Evolutionary conservation across 2,113 vertebrate genomes (phyloP).

Genomic region (Puma concolor): DNA sequence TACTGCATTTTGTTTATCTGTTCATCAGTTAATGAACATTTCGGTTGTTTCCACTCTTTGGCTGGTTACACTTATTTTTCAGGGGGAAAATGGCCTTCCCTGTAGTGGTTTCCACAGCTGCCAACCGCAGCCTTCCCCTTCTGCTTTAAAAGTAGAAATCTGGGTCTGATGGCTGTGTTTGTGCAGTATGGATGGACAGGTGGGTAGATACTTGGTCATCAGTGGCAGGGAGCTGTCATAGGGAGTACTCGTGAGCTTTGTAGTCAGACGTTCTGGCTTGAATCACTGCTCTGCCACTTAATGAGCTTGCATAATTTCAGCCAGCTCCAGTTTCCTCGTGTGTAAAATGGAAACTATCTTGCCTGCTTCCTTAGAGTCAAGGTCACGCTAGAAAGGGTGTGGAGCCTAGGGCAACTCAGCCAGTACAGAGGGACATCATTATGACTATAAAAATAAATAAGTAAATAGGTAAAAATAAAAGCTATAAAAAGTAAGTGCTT

Average conservation of each 20-base stretch:
- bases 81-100: background rate
- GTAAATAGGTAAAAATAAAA: background rate
- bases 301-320: background rate
- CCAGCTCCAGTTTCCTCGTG: background rate
- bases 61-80: background rate
- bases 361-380: background rate
- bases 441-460: background rate
- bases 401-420: background rate
- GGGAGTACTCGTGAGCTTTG: background rate
- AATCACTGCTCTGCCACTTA: background rate
- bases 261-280: background rate
- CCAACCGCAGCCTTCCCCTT: background rate
- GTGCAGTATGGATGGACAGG: fast-evolving
- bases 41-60: background rate
- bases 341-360: background rate
- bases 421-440: background rate
- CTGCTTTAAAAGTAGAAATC: background rate
- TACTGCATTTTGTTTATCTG: background rate
- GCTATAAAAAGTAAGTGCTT: background rate
- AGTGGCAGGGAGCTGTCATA: background rate
- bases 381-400: background rate
- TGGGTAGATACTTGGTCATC: background rate
- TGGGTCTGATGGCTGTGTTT: background rate
- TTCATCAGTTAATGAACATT: background rate
- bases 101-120: background rate